A percentile compares a stretch with the other conserved stretches of the same genome.
Conservation (phyloP, 2,797 vertebrate genomes). For the Phyllotis vaccarum region DNA sequence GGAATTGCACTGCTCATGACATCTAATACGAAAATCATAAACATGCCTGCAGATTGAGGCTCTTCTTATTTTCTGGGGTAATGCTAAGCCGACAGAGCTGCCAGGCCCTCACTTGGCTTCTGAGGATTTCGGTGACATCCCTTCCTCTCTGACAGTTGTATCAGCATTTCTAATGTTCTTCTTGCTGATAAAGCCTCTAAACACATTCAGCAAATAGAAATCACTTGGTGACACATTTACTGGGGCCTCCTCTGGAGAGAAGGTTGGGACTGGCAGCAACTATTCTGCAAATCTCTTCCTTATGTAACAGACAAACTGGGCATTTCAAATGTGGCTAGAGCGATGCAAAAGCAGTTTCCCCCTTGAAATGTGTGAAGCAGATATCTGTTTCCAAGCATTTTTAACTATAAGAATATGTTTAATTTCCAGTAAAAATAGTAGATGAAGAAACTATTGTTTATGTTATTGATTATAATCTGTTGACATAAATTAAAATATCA, state of each 20-base stretch:
- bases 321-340: background rate
- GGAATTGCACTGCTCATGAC: constrained; percentile 16
- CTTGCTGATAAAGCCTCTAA: background rate
- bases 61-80: constrained; percentile 15
- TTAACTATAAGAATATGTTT: background rate
- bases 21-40: constrained; percentile 61
- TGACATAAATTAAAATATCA: background rate
- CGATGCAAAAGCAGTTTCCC: accelerated
- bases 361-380: background rate
- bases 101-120: constrained; percentile 18
- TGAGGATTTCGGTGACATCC: background rate
- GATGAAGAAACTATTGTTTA: background rate
- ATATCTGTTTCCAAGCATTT: background rate
- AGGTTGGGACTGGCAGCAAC: background rate
- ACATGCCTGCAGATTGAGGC: background rate
- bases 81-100: background rate
- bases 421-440: background rate
- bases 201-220: background rate
- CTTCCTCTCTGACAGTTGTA: background rate
- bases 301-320: no score
- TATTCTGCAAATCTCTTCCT: background rate
- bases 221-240: background rate
- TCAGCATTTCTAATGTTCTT: constrained; percentile 12
- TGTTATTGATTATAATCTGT: background rate
- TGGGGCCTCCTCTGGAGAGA: accelerated